Evolutionary conservation across 2,797 vertebrate species (phyloP).

Genomic region (Buceros bicornis): DNA sequence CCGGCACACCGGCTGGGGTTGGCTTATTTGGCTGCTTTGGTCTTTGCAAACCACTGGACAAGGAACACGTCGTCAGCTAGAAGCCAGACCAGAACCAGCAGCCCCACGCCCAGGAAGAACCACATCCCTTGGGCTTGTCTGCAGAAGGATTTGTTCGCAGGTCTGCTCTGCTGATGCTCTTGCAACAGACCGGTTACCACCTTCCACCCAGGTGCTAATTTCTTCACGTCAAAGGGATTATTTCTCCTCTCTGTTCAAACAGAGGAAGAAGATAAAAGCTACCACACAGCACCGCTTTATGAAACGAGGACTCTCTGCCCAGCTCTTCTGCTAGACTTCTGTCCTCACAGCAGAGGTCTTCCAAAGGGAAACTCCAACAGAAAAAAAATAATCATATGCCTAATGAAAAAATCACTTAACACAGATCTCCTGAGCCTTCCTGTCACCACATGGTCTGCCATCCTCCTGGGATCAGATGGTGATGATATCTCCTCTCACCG

Average conservation of each 20-base stretch:
- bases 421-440: background rate
- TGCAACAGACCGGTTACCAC: slow-evolving; percentile 16
- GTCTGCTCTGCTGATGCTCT: background rate
- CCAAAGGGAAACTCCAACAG: background rate
- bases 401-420: slow-evolving; percentile 7
- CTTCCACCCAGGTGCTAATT: slow-evolving; percentile 8
- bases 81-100: background rate
- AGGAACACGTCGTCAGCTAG: background rate
- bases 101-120: background rate
- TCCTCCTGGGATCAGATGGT: slow-evolving; percentile 19
- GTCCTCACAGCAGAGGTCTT: background rate
- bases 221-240: slow-evolving; percentile 19
- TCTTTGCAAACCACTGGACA: background rate
- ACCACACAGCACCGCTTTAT: background rate
- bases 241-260: background rate
- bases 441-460: slow-evolving; percentile 35
- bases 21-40: background rate
- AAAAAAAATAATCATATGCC: background rate
- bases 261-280: slow-evolving; percentile 21
- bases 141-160: background rate
- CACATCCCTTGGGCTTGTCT: background rate
- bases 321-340: background rate
- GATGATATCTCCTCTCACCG: slow-evolving; percentile 56
- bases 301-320: background rate
- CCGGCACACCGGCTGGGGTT: background rate